phyloP scores from a whole-genome alignment of 92 coral and sea anemone genomes.

The Porites divaricata region DNA sequence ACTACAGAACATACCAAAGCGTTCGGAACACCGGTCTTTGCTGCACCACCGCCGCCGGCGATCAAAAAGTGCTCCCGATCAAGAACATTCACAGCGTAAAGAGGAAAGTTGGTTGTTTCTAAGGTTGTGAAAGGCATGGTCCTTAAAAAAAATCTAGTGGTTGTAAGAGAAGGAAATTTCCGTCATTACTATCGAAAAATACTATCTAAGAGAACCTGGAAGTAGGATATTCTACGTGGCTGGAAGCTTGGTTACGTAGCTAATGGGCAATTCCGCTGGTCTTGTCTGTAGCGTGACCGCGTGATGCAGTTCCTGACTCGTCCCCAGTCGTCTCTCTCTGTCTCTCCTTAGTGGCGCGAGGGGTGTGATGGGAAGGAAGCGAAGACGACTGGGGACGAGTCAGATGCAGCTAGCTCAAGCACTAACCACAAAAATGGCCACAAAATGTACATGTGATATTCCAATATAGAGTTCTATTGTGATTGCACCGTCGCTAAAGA shows the following conservation, averaged over 20 bases:
- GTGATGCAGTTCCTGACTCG: too few species aligned
- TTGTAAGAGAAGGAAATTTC: not conserved
- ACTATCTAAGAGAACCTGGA: not conserved
- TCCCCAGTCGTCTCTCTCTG: too few species aligned
- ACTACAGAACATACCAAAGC: conserved; percentile 73
- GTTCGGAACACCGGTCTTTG: conserved; percentile 99
- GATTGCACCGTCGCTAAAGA: too few species aligned
- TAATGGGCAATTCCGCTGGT: conserved; percentile 44
- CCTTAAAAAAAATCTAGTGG: not conserved
- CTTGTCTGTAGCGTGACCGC: not conserved
- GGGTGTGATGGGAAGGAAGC: too few species aligned
- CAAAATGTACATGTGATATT: too few species aligned
- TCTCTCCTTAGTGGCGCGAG: too few species aligned
- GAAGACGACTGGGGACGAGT: too few species aligned
- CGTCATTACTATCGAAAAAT: not conserved
- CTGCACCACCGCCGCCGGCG: conserved; percentile 98
- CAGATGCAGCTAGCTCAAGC: too few species aligned
- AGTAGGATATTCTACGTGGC: conserved; percentile 82
- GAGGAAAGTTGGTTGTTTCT: conserved; percentile 95
- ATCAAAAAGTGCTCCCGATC: conserved; percentile 84
- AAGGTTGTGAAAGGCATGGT: conserved; percentile 82
- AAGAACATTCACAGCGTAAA: conserved; percentile 92
- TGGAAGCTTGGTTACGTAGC: conserved; percentile 57
- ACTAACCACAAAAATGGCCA: too few species aligned
- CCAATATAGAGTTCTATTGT: too few species aligned